These are phyloP conservation scores for Sialia sialis DNA, from an alignment of 2,113 vertebrate species.

Conservation along the genomic window DNA sequence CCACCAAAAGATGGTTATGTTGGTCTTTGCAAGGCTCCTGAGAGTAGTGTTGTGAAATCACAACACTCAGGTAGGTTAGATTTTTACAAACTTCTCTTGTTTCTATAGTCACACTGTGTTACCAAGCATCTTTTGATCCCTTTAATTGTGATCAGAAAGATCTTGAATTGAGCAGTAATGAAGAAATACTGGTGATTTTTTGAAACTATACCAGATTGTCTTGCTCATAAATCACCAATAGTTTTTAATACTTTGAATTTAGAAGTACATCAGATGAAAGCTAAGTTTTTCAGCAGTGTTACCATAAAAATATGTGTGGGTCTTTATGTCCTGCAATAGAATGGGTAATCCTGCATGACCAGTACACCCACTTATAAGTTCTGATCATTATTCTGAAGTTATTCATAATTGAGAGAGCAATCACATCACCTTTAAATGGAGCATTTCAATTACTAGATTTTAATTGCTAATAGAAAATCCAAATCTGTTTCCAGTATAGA, in stretches of 20 bases:
- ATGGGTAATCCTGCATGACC: background rate
- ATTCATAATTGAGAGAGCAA: background rate
- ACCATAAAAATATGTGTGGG: background rate
- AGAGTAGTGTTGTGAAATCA: slow-evolving; percentile 84
- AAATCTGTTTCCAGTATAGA: background rate
- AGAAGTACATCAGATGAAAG: background rate
- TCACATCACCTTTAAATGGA: background rate
- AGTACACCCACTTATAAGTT: background rate
- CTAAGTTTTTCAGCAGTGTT: background rate
- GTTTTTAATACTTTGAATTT: background rate
- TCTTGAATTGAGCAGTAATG: background rate
- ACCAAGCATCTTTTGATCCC: background rate
- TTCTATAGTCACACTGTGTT: background rate
- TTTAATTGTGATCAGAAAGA: background rate
- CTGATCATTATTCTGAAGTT: background rate
- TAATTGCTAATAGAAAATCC: background rate
- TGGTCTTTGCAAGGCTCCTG: slow-evolving; percentile 82
- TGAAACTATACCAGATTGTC: background rate
- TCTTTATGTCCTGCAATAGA: background rate
- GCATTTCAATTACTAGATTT: background rate
- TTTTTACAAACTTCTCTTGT: background rate
- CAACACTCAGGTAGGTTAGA: slow-evolving; percentile 83
- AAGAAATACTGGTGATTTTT: background rate
- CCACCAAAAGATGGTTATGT: slow-evolving; percentile 87
- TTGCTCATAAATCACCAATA: background rate